phyloP scores from a whole-genome alignment of 2,797 vertebrate genomes.

The Knipowitschia caucasica region DNA sequence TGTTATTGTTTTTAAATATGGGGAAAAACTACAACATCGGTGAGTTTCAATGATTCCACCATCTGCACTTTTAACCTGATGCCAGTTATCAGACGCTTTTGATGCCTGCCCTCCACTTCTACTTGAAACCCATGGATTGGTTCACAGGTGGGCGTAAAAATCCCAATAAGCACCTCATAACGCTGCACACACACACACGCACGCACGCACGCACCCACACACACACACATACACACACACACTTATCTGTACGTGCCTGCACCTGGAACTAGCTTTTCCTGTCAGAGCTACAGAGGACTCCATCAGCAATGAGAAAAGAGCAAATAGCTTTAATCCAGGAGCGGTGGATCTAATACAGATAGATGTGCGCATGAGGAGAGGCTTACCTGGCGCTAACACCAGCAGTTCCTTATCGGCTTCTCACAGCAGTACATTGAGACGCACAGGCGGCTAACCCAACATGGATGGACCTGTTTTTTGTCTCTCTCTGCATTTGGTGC shows the following conservation, averaged over 20 bases:
- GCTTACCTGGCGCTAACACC: conserved; percentile 29
- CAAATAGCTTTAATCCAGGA: conserved; percentile 33
- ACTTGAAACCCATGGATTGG: neutral
- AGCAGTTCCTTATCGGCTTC: neutral
- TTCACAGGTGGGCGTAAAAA: conserved; percentile 3
- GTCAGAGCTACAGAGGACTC: conserved; percentile 23
- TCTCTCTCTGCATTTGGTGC: neutral
- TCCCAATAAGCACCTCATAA: conserved; percentile 1
- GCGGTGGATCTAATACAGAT: conserved; percentile 24
- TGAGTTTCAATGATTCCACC: too few relatives aligned
- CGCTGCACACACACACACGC: conserved; percentile 3
- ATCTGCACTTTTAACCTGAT: conserved; percentile 2
- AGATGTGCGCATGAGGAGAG: conserved; percentile 13
- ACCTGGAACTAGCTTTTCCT: conserved; percentile 6
- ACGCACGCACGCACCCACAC: conserved; percentile 6
- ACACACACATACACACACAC: conserved; percentile 13
- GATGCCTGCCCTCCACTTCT: neutral
- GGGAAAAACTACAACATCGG: too few relatives aligned
- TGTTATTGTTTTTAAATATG: too few relatives aligned
- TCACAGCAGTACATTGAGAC: neutral
- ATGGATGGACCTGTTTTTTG: neutral
- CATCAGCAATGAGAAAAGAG: conserved; percentile 11
- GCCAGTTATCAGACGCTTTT: neutral
- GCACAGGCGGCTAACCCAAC: neutral
- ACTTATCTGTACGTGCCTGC: conserved; percentile 8